Evolutionary conservation across 2,113 vertebrate species (phyloP).

Genomic region (Apteryx owenii): DNA sequence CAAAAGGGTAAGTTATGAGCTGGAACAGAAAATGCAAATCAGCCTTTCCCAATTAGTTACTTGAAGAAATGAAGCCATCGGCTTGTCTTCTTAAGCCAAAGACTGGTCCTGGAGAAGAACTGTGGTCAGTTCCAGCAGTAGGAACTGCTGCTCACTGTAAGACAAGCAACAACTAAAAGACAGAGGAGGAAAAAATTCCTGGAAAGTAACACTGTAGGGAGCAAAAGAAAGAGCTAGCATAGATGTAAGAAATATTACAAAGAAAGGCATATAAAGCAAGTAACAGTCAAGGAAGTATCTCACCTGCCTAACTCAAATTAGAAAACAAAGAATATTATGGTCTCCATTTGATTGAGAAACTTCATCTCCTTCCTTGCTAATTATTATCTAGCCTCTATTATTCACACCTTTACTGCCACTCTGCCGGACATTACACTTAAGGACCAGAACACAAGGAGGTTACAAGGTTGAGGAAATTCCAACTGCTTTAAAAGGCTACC

Average conservation of each 20-base stretch:
- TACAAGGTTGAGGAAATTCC: not conserved
- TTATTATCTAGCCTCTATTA: not conserved
- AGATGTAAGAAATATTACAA: not conserved
- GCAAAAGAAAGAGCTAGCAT: not conserved
- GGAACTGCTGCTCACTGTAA: not conserved
- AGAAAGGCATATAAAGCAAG: not conserved
- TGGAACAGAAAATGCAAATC: not conserved
- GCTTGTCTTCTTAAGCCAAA: not conserved
- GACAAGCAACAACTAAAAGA: not conserved
- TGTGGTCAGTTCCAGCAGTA: not conserved
- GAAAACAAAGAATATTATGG: constrained; percentile 1
- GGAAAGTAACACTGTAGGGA: not conserved
- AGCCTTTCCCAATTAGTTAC: not conserved
- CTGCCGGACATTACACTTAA: not conserved
- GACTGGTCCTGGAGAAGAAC: not conserved
- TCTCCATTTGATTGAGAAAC: not conserved
- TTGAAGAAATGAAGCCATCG: not conserved
- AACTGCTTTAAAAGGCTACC: not conserved
- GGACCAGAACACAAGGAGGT: not conserved
- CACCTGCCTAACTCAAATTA: not conserved
- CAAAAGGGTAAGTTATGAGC: not conserved
- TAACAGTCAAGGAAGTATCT: not conserved
- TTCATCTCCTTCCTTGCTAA: not conserved
- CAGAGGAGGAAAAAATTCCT: not conserved
- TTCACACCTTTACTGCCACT: not conserved